A percentile compares a stretch with the other conserved stretches of the same genome.
These are phyloP conservation scores for Chymomyza caudatula DNA, from an alignment of 2,888 invertebrate species.

Conservation along the genomic window DNA sequence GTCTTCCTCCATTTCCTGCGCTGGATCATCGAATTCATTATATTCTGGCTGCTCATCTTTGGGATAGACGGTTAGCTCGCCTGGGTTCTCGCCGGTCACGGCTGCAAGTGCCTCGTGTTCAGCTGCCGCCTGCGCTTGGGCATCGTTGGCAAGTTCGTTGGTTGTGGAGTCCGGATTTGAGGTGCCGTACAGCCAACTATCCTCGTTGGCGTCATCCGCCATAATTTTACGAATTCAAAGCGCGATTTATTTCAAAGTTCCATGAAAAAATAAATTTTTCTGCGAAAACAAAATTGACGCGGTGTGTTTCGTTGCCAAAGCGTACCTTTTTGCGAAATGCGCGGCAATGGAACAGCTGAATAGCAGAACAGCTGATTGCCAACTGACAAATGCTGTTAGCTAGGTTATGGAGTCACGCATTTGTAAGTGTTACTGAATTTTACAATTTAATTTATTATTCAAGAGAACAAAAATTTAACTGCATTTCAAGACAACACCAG, in stretches of 20 bases:
- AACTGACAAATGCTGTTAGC: not conserved
- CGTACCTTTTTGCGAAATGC: not conserved
- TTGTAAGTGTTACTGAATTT: not conserved
- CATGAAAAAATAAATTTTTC: conserved; percentile 8
- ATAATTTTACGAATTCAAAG: conserved; percentile 66
- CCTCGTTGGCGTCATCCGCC: conserved; percentile 86
- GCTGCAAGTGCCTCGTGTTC: conserved; percentile 55
- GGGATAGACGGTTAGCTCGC: conserved; percentile 30
- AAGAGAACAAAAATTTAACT: not conserved
- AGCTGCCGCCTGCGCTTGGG: conserved; percentile 36
- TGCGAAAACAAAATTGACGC: conserved; percentile 11
- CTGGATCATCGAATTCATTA: conserved; percentile 75
- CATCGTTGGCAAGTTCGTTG: conserved; percentile 62
- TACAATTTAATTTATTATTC: conserved; percentile 23
- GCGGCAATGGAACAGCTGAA: conserved; percentile 11
- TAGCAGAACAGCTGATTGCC: conserved; percentile 27
- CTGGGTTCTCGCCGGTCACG: conserved; percentile 43
- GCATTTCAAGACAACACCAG: too few species aligned
- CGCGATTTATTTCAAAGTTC: conserved; percentile 6
- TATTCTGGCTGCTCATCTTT: conserved; percentile 58
- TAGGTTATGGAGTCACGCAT: not conserved
- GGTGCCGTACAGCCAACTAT: conserved; percentile 93
- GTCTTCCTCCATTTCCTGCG: conserved; percentile 76
- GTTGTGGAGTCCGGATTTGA: conserved; percentile 80
- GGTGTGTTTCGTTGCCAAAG: conserved; percentile 16